These are phyloP conservation scores for Tragulus kanchil DNA, from an alignment of 2,113 vertebrate genomes.

Conservation along the genomic window DNA sequence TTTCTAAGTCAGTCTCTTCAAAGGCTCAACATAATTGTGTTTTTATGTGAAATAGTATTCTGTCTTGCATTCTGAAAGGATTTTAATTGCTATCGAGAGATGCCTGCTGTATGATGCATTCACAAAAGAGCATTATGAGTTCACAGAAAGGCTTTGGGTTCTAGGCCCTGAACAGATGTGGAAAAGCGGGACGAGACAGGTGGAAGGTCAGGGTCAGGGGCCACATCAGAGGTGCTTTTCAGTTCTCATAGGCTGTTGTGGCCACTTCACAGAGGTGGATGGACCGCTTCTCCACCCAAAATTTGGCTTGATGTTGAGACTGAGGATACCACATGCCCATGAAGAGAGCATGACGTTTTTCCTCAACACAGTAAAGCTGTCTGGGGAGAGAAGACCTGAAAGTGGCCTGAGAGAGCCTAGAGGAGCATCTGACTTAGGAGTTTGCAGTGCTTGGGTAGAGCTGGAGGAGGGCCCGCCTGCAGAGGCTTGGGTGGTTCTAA, in stretches of 20 bases:
- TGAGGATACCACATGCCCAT: not conserved
- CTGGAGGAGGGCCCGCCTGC: not conserved
- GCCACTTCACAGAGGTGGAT: not conserved
- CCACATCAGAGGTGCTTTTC: not conserved
- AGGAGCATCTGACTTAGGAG: not conserved
- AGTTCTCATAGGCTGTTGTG: not conserved
- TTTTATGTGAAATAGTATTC: not conserved
- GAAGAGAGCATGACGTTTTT: not conserved
- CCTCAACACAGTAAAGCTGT: not conserved
- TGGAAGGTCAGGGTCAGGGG: not conserved
- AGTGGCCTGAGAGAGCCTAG: not conserved
- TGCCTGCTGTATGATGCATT: not conserved
- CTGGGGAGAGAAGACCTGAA: not conserved
- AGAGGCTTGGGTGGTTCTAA: not conserved
- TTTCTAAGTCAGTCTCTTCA: not conserved
- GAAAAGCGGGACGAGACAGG: not conserved
- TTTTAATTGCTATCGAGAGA: slow-evolving; percentile 67
- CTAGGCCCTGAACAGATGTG: not conserved
- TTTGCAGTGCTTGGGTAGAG: not conserved
- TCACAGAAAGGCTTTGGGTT: not conserved
- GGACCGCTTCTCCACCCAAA: not conserved
- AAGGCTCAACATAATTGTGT: not conserved
- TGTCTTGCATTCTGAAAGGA: not conserved
- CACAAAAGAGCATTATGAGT: not conserved
- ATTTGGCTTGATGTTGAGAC: not conserved